Base-by-base conservation (phyloP, 2,888 invertebrate species). In the Halocaridina rubra region DNA sequence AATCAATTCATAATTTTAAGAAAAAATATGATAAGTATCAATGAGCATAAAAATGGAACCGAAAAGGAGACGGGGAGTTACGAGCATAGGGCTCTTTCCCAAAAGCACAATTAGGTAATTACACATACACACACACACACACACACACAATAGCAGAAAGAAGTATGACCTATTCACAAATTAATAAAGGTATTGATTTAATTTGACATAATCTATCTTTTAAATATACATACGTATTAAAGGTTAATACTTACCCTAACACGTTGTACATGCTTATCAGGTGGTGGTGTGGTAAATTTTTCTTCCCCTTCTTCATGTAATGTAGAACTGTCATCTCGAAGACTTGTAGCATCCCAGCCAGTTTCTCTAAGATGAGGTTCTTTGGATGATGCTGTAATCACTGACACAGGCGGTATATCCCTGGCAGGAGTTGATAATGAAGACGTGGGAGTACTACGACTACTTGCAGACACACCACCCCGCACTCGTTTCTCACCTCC, bases 231-330 rank as follows among this genome's bases (percentile, higher is more conserved):
- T n/a, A n/a, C n/a, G n/a, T n/a, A n/a, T n/a, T n/a, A n/a, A n/a
- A n/a, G n/a, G 80, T n/a, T 61, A 76, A 53, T 77, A 89, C 92
- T 90, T 89, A 93, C 93, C 89, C 93, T 91, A 88, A 94, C 93
- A 90, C 93, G 91, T 89, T 93, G 93, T 57, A 84, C 69, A 30
- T 77, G 84, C 46, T 69, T 84, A 16, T 84, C 84, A 7, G 82
- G 84, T 24, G 84, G 84, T 0, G 84, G 84, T 2, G 84, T 84
- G 24, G 84, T 74, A 72, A 72, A 84, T 39, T 84, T 84, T 61
- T 84, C 84, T 64, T 84, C 84, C 1, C 64, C 61, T 19, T 84
- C 84, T n/a, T 84, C 84, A 22, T 84, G 78, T 30, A 84, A 64
- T n/a, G 79, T 84, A 27, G 72, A 27, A 32, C 78, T 71, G 27